These are phyloP conservation scores for Propithecus perrieri DNA, from an alignment of 2,797 vertebrate species.

Conservation along the genomic window DNA sequence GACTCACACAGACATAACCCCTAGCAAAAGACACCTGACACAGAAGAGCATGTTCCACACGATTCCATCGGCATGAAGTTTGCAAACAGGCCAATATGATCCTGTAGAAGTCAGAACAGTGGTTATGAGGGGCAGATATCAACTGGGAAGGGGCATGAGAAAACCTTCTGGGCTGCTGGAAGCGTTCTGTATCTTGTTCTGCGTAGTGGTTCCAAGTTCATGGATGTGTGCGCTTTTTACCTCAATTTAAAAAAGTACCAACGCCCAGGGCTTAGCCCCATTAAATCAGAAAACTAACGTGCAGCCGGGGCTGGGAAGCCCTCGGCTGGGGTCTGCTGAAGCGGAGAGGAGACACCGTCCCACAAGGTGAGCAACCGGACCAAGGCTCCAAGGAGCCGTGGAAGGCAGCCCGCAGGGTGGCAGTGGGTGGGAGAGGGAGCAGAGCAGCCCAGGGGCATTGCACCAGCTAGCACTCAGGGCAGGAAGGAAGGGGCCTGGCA, in stretches of 20 bases:
- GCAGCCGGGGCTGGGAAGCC: background rate
- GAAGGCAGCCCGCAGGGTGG: background rate
- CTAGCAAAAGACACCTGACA: background rate
- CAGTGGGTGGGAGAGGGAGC: background rate
- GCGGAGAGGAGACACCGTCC: background rate
- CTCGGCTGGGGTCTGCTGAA: background rate
- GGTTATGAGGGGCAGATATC: background rate
- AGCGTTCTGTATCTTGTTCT: no score
- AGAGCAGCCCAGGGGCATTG: no score
- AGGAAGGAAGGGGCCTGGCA: background rate
- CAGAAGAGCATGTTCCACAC: background rate
- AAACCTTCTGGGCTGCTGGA: background rate
- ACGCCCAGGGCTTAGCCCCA: background rate
- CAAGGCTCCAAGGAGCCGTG: background rate
- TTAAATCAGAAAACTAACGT: background rate
- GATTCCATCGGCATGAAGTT: background rate
- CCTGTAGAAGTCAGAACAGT: background rate
- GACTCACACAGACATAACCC: background rate
- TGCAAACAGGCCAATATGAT: background rate
- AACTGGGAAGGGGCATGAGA: background rate
- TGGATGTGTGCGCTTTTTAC: background rate
- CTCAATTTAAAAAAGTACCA: background rate
- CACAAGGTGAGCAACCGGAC: no score
- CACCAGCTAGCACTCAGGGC: background rate
- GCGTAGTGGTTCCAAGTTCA: background rate